A percentile compares a stretch with the other conserved stretches of the same genome.
Conservation (phyloP, 37 sponge, comb jelly and placozoan species). For the Amphimedon queenslandica region DNA sequence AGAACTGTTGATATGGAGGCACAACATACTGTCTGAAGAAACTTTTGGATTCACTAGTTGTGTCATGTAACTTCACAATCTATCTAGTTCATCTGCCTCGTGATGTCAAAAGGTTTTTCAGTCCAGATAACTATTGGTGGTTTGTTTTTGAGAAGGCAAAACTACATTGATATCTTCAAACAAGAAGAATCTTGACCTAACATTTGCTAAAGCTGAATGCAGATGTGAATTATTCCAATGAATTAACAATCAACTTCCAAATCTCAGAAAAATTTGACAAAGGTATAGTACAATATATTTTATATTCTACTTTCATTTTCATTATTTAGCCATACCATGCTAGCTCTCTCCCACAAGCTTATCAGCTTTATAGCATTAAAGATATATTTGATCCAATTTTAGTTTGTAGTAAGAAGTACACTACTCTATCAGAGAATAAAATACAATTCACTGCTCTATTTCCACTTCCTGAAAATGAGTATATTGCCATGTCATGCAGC, state of each 20-base stretch:
- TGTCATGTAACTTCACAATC: conserved; percentile 18
- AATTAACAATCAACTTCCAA: too few relatives aligned
- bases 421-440: too few relatives aligned
- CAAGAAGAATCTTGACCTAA: conserved; percentile 18
- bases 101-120: conserved; percentile 30
- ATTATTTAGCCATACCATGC: too few relatives aligned
- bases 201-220: conserved; percentile 30
- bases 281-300: too few relatives aligned
- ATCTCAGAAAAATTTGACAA: too few relatives aligned
- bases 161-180: conserved; percentile 19
- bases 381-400: too few relatives aligned
- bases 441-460: too few relatives aligned
- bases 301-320: not conserved
- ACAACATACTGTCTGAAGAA: conserved; percentile 30
- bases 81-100: conserved; percentile 19
- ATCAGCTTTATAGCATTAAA: too few relatives aligned
- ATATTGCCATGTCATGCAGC: not conserved
- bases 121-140: conserved; percentile 52
- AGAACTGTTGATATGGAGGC: conserved; percentile 17
- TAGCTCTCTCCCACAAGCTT: not conserved
- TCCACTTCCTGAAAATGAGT: too few relatives aligned
- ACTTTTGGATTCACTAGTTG: conserved; percentile 29
- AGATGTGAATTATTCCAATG: conserved; percentile 23
- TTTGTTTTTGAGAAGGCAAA: conserved; percentile 28
- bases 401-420: too few relatives aligned